Conservation (phyloP, 2,113 vertebrate species). For the Vulpes lagopus region DNA sequence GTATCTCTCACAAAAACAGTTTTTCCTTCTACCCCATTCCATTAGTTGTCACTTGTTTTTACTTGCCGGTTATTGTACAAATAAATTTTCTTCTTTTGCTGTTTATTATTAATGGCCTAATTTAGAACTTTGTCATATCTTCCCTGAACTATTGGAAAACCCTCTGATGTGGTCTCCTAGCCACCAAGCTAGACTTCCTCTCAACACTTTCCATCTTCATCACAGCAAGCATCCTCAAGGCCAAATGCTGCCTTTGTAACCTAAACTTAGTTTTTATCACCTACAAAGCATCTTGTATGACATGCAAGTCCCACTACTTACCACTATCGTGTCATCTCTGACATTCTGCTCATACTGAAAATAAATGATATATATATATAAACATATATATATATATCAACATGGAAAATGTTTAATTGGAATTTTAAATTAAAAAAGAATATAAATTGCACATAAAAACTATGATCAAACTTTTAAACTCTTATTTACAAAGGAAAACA, state of each 20-base stretch:
- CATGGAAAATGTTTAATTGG: neutral
- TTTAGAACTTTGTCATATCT: neutral
- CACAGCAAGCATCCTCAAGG: neutral
- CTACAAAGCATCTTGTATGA: neutral
- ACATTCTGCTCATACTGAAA: neutral
- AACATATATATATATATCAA: neutral
- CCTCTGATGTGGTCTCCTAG: neutral
- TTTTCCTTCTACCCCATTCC: neutral
- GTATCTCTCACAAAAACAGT: neutral
- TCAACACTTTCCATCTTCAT: neutral
- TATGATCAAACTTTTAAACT: neutral
- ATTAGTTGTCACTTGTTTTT: neutral
- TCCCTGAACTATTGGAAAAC: neutral
- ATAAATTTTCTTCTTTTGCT: neutral
- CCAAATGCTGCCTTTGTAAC: neutral
- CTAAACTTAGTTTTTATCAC: neutral
- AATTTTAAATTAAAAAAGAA: conserved; percentile 7
- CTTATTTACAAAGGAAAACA: neutral
- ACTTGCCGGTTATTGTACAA: neutral
- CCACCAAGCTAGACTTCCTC: neutral
- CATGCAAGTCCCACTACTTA: neutral
- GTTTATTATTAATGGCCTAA: conserved; percentile 10
- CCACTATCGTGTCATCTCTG: neutral
- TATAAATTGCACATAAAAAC: neutral
- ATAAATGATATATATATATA: neutral